Evolutionary conservation across 2,113 vertebrate species (phyloP).

Genomic region (Ictidomys tridecemlineatus): DNA sequence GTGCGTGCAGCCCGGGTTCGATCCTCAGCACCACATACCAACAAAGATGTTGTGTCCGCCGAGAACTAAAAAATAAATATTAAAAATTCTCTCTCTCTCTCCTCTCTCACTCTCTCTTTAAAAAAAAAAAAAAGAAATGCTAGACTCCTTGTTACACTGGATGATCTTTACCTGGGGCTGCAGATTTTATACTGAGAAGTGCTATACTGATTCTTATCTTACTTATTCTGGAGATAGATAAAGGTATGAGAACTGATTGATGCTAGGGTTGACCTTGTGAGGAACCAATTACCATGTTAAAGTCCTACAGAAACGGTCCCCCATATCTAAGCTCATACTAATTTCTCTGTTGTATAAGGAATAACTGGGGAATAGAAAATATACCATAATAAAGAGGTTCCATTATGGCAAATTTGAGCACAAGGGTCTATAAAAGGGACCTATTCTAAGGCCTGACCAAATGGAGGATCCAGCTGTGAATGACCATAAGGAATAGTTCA

Average conservation of each 20-base stretch:
- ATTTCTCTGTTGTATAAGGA: not conserved
- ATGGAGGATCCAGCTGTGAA: not conserved
- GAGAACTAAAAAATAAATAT: too few species aligned
- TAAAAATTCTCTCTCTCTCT: too few species aligned
- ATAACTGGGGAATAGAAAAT: not conserved
- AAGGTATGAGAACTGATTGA: slow-evolving; percentile 10
- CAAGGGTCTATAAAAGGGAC: not conserved
- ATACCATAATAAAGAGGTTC: not conserved
- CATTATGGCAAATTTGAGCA: not conserved
- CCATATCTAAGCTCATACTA: not conserved
- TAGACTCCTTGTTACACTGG: not conserved
- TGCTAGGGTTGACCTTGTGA: not conserved
- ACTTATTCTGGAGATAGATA: slow-evolving; percentile 45
- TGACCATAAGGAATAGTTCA: not conserved
- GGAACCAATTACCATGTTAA: slow-evolving; percentile 22
- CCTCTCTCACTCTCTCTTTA: too few species aligned
- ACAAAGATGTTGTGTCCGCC: too few species aligned
- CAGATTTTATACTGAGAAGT: not conserved
- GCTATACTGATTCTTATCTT: slow-evolving; percentile 15
- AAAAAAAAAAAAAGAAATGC: too few species aligned
- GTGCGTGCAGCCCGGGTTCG: too few species aligned
- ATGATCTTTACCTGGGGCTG: not conserved
- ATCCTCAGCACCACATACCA: too few species aligned
- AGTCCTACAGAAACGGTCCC: not conserved
- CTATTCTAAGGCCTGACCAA: not conserved